Base-by-base conservation (phyloP, 2,888 invertebrate species). In the Corbicula japonica region DNA sequence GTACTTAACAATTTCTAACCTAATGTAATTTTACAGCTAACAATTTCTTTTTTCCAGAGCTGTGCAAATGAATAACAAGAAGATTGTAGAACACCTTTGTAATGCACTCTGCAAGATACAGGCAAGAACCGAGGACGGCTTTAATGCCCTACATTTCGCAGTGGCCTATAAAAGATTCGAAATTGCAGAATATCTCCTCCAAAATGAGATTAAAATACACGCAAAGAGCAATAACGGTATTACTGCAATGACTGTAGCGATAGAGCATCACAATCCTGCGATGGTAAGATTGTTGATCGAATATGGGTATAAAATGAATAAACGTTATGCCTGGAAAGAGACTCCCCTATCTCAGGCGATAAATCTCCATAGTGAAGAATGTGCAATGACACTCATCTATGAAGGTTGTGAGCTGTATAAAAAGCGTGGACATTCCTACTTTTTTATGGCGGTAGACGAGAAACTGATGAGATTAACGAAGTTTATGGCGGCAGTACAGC, bases 311-410 rank as follows among this genome's bases (percentile, higher is more conserved):
- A 87, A 88, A 68, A 83, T 91, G 66, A 87, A 92, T 82, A 86
- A 86, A 68, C 76, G 79, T 32, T 91, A 88, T 70, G 86, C 84
- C 65, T 90, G 90, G 89, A 88, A 87, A 30, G 91, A 92, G 65
- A 90, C 91, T 0, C 91, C 92, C 0, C 78, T 92, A 21, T 88
- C 90, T 23, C 91, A 91, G 71, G 91, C 92, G 21, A 89, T 92
- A 0, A 87, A 86, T 12, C 60, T 90, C 6, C 92, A 91, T 74
- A 87, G 90, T 66, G 88, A 90, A 63, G 85, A 88, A 62, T 90
- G 89, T 80, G 92, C 92, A 28, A 81, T 92, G 78, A 90, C 90
- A 2, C 76, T 92, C 12, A 86, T 92, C 38, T 88, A 88, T 54
- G 88, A 87, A 79, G 92, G 92, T 2, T 91, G 90, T 76, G 80